Conservation (phyloP, 2,888 invertebrate species). For the Epinotia brunnichana region DNA sequence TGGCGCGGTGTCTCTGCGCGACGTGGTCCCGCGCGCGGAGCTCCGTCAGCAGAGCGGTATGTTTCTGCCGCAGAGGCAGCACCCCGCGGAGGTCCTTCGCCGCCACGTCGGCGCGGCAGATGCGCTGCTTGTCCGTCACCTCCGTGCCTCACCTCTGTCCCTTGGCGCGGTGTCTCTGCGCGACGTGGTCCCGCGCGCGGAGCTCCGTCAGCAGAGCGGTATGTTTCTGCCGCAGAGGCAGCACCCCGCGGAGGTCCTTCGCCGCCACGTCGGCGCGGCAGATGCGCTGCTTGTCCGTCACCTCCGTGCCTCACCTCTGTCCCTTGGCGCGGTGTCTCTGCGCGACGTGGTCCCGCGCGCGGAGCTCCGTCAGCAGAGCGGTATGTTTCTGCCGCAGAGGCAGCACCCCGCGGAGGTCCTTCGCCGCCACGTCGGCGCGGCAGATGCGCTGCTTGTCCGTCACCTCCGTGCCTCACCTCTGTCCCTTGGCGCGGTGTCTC, state of each 20-base stretch:
- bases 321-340: slow-evolving; percentile 74
- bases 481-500: slow-evolving; percentile 73
- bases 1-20: slow-evolving; percentile 70
- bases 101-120: slow-evolving; percentile 95
- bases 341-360: slow-evolving; percentile 84
- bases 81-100: slow-evolving; percentile 97
- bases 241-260: slow-evolving; percentile 95
- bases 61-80: slow-evolving; percentile 94
- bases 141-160: too few species aligned
- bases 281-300: slow-evolving; percentile 96
- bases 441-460: slow-evolving; percentile 97
- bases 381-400: slow-evolving; percentile 97
- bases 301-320: too few species aligned
- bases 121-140: slow-evolving; percentile 96
- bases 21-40: slow-evolving; percentile 87
- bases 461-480: too few species aligned
- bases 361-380: slow-evolving; percentile 93
- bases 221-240: slow-evolving; percentile 95
- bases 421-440: slow-evolving; percentile 95
- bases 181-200: slow-evolving; percentile 85
- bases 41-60: slow-evolving; percentile 95
- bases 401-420: slow-evolving; percentile 95
- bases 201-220: slow-evolving; percentile 95
- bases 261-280: slow-evolving; percentile 96
- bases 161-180: slow-evolving; percentile 74